These are phyloP conservation scores for Xanthostigma xanthostigma DNA, from an alignment of 2,888 invertebrate genomes.

Conservation along the genomic window DNA sequence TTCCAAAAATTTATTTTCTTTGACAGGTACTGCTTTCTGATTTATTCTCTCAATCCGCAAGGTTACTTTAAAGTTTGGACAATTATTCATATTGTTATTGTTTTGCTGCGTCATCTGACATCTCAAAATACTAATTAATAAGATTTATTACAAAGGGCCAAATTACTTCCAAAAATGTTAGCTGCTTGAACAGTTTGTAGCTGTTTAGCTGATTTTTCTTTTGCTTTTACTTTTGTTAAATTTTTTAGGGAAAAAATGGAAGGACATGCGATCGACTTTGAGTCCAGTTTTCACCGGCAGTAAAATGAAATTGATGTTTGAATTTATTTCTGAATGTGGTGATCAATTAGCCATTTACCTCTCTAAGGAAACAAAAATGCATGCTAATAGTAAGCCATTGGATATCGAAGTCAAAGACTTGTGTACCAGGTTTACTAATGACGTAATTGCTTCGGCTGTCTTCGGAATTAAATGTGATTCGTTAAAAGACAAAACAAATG, in stretches of 20 bases:
- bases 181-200: no score
- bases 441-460: constrained; percentile 11
- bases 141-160: no score
- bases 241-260: not conserved
- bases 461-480: constrained; percentile 11
- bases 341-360: constrained; percentile 5
- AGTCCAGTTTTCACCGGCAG: not conserved
- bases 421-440: constrained; percentile 10
- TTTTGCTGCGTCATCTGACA: no score
- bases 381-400: not conserved
- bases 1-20: constrained; percentile 13
- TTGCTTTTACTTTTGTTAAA: not conserved
- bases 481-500: constrained; percentile 8
- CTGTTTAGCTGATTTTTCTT: no score
- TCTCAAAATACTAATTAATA: no score
- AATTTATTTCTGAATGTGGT: not conserved
- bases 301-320: not conserved
- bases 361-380: not conserved
- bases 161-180: no score
- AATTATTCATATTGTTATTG: no score
- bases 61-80: no score
- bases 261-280: not conserved
- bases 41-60: no score
- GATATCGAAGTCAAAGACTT: constrained; percentile 10
- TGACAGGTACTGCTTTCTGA: constrained; percentile 12